These are phyloP conservation scores for Oryzias celebensis DNA, from an alignment of 2,113 vertebrate species.

Conservation along the genomic window DNA sequence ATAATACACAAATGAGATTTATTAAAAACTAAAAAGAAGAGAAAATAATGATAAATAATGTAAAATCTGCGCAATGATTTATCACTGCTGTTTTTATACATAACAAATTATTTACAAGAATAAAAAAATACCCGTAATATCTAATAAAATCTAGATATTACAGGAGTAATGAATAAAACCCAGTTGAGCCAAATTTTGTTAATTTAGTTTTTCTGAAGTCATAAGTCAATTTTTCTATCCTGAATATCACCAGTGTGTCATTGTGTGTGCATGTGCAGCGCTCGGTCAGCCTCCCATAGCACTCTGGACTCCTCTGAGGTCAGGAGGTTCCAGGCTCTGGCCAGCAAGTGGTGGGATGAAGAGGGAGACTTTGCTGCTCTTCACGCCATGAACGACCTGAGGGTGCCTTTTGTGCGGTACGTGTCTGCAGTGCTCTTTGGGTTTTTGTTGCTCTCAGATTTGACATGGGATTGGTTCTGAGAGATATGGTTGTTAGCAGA, in stretches of 20 bases:
- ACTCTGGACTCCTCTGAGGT: conserved; percentile 87
- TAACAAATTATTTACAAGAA: no score
- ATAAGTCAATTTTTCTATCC: no score
- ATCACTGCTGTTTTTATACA: no score
- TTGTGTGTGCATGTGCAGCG: conserved; percentile 23
- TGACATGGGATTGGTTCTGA: not conserved
- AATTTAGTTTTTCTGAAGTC: no score
- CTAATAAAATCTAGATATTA: no score
- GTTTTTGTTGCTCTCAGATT: not conserved
- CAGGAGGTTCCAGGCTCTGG: conserved; percentile 85
- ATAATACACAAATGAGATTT: no score
- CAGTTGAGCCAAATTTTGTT: no score
- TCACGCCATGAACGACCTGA: conserved; percentile 93
- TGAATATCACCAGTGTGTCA: not conserved
- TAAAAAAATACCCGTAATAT: no score
- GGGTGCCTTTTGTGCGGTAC: conserved; percentile 95
- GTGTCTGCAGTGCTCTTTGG: conserved; percentile 7
- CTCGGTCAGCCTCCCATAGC: conserved; percentile 67
- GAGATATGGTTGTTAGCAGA: not conserved
- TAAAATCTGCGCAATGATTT: no score
- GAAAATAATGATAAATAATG: no score
- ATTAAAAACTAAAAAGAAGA: no score
- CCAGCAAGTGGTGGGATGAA: conserved; percentile 94
- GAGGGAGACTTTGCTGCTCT: conserved; percentile 86
- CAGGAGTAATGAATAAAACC: no score